Evolutionary conservation across 2,888 invertebrate genomes (phyloP).

Genomic region (Macrosoma leucophasiata): DNA sequence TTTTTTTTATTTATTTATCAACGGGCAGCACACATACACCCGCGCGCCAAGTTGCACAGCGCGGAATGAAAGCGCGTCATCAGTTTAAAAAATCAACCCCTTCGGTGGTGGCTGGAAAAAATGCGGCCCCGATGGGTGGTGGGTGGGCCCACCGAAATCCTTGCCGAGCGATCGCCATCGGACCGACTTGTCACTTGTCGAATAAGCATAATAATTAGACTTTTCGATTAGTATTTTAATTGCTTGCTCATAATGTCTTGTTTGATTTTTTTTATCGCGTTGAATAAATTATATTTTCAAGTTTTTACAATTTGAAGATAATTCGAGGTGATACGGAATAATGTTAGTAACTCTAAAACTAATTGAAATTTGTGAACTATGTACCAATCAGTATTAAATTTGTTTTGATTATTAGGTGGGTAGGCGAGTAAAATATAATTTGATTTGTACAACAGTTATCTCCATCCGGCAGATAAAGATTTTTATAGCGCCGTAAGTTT

Average conservation of each 20-base stretch:
- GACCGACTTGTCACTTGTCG: slow-evolving; percentile 71
- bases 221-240: slow-evolving; percentile 60
- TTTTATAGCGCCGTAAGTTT: no score
- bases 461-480: no score
- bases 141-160: slow-evolving; percentile 69
- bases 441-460: no score
- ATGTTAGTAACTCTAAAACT: no score
- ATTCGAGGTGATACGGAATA: no score
- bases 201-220: slow-evolving; percentile 73
- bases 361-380: no score
- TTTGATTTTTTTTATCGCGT: no score
- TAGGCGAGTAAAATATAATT: no score
- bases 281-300: no score
- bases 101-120: slow-evolving; percentile 70
- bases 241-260: slow-evolving; percentile 31
- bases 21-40: slow-evolving; percentile 66
- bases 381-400: no score
- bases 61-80: slow-evolving; percentile 77
- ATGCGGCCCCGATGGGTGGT: slow-evolving; percentile 57
- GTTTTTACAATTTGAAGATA: no score
- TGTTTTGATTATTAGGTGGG: no score
- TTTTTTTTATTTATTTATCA: slow-evolving; percentile 66
- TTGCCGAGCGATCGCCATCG: slow-evolving; percentile 72
- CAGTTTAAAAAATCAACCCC: slow-evolving; percentile 78
- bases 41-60: slow-evolving; percentile 73